These are phyloP conservation scores for Anoplopoma fimbria DNA, from an alignment of 2,113 vertebrate genomes.

Conservation along the genomic window DNA sequence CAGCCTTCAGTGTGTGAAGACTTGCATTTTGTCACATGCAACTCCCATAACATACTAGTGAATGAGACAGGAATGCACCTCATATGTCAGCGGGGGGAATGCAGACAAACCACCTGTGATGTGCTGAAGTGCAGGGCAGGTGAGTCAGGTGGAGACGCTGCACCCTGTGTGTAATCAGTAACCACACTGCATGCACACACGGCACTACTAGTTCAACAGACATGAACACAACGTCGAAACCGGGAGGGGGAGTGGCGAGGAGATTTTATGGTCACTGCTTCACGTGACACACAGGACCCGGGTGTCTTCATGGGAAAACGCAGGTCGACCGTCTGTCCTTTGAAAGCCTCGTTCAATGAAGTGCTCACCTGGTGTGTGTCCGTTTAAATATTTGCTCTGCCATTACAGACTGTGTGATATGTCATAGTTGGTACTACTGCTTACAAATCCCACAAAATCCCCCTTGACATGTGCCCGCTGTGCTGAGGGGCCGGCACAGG, in stretches of 20 bases:
- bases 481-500: neutral
- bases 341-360: constrained; percentile 12
- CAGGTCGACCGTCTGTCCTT: neutral
- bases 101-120: constrained; percentile 56
- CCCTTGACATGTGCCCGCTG: neutral
- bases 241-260: neutral
- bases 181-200: constrained; percentile 21
- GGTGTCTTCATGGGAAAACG: neutral
- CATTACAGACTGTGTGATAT: neutral
- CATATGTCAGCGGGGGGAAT: constrained; percentile 56
- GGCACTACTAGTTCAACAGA: constrained; percentile 16
- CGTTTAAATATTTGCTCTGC: constrained; percentile 28
- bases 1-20: neutral
- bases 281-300: neutral
- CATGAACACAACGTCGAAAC: constrained; percentile 19
- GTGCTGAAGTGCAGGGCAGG: constrained; percentile 25
- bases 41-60: neutral
- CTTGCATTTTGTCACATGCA: neutral
- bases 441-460: neutral
- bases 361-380: neutral
- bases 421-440: neutral
- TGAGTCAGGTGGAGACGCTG: constrained; percentile 32
- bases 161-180: constrained; percentile 50
- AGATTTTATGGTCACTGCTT: neutral
- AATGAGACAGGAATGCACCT: neutral